phyloP scores from a whole-genome alignment of 2,888 invertebrate genomes.

The Lasioglossum marginatum region DNA sequence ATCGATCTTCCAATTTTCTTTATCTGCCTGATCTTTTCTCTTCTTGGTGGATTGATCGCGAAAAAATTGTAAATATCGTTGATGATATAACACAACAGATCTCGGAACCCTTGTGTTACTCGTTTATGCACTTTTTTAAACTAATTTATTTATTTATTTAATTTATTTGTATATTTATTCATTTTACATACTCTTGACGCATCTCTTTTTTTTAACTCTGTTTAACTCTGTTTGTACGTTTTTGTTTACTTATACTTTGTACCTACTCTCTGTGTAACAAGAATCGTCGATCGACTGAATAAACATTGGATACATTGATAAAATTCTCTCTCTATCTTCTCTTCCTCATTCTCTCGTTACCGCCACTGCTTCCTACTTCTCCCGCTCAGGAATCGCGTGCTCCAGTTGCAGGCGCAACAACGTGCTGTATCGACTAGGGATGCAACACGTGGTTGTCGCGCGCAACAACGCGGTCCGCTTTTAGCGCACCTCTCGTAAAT shows the following conservation, averaged over 20 bases:
- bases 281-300: constrained; percentile 14
- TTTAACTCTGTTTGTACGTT: constrained; percentile 13
- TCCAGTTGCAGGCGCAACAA: constrained; percentile 26
- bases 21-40: not conserved
- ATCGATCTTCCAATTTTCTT: not conserved
- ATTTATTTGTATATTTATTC: not conserved
- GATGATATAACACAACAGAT: not conserved
- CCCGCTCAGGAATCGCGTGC: constrained; percentile 29
- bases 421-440: constrained; percentile 57
- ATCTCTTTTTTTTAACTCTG: not conserved
- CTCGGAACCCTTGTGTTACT: not conserved
- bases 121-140: not conserved
- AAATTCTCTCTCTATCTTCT: not conserved
- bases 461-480: constrained; percentile 61
- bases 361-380: constrained; percentile 49
- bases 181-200: not conserved
- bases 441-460: constrained; percentile 73
- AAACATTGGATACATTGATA: constrained; percentile 34
- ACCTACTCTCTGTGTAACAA: constrained; percentile 30
- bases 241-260: too few species aligned
- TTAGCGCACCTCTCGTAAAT: constrained; percentile 36
- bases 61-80: constrained; percentile 20
- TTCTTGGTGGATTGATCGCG: not conserved
- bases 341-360: not conserved
- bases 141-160: constrained; percentile 37